Evolutionary conservation across 2,888 invertebrate genomes (phyloP).

Genomic region (Drosophila nr. fundita): DNA sequence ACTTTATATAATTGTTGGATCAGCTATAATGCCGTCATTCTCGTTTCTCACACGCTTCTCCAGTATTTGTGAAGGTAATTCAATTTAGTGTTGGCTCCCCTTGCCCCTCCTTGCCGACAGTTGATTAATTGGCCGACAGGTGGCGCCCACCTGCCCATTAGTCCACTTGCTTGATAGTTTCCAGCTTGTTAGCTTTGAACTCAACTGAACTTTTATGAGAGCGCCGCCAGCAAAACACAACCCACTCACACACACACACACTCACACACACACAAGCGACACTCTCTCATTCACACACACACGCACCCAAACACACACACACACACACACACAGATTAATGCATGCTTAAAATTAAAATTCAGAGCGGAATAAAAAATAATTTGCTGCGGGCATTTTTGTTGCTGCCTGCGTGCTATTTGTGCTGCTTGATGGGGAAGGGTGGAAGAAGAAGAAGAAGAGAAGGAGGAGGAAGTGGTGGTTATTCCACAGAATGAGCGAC

Average conservation of each 20-base stretch:
- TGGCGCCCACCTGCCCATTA: constrained; percentile 58
- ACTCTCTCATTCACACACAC: constrained; percentile 14
- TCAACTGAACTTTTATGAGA: constrained; percentile 74
- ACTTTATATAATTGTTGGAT: not conserved
- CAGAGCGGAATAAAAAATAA: constrained; percentile 27
- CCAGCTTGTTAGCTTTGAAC: constrained; percentile 77
- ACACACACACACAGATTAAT: constrained; percentile 51
- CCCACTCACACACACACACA: constrained; percentile 24
- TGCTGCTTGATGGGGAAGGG: not conserved
- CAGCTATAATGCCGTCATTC: not conserved
- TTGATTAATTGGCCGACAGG: constrained; percentile 72
- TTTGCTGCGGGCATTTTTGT: constrained; percentile 69
- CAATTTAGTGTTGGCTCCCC: constrained; percentile 9
- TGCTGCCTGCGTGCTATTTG: constrained; percentile 30
- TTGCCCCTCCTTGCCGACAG: constrained; percentile 8
- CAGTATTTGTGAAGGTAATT: constrained; percentile 20
- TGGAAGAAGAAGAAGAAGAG: not conserved
- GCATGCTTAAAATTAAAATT: constrained; percentile 70
- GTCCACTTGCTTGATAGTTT: constrained; percentile 66
- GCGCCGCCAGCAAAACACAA: constrained; percentile 36
- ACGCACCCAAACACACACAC: constrained; percentile 2
- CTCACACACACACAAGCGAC: constrained; percentile 8
- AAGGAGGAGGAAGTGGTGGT: not conserved
- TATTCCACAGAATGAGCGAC: constrained; percentile 28
- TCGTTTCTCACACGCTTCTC: not conserved